These are phyloP conservation scores for Meles meles DNA, from an alignment of 2,113 vertebrate species.

Conservation along the genomic window DNA sequence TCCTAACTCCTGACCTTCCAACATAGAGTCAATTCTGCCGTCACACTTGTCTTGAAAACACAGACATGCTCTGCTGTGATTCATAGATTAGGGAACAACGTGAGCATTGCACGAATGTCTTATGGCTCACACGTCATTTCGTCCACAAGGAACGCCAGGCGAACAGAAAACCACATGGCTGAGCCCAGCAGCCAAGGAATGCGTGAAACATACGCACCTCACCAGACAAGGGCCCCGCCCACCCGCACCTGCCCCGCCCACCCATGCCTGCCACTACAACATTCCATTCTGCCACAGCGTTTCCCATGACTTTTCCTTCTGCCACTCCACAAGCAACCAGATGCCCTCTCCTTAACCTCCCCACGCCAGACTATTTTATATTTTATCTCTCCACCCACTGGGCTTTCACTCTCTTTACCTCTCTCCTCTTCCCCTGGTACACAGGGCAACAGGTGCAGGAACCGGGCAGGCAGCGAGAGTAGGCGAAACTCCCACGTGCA, in stretches of 20 bases:
- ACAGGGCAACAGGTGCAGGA: neutral
- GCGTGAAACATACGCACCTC: rapidly evolving
- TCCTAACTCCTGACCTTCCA: neutral
- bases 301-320: neutral
- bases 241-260: neutral
- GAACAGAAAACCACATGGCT: no score
- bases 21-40: rapidly evolving
- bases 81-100: rapidly evolving
- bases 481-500: neutral
- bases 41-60: neutral
- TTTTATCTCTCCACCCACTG: no score
- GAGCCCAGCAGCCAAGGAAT: rapidly evolving
- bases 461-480: rapidly evolving
- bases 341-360: rapidly evolving
- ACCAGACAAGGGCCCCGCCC: rapidly evolving
- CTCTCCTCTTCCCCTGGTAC: neutral
- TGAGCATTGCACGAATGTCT: rapidly evolving
- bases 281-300: no score
- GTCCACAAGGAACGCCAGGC: rapidly evolving
- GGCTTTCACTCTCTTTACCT: rapidly evolving
- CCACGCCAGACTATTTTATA: neutral
- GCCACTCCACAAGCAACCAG: rapidly evolving
- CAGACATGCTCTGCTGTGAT: neutral
- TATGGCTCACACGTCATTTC: neutral
- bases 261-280: rapidly evolving